phyloP scores from a whole-genome alignment of 2,797 vertebrate genomes.

The Alosa sapidissima region DNA sequence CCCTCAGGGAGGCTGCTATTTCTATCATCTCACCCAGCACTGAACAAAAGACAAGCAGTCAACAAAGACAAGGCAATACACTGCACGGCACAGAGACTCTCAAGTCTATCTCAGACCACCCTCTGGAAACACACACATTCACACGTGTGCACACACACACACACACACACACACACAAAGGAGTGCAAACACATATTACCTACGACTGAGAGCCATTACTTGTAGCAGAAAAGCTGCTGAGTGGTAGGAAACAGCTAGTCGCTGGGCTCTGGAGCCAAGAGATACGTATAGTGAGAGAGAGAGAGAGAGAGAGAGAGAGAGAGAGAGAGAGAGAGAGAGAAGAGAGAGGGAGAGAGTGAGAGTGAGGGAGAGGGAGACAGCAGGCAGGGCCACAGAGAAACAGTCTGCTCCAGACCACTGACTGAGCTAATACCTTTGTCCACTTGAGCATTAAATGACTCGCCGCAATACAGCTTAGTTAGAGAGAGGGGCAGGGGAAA shows the following conservation, averaged over 20 bases:
- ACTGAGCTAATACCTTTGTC: slow-evolving; percentile 84
- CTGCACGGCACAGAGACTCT: neutral
- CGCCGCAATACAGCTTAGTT: slow-evolving; percentile 82
- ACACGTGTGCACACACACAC: slow-evolving; percentile 29
- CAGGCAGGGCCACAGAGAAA: slow-evolving; percentile 71
- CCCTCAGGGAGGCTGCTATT: slow-evolving; percentile 49
- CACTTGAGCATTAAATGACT: slow-evolving; percentile 84
- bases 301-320: slow-evolving; percentile 38
- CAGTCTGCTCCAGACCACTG: slow-evolving; percentile 77
- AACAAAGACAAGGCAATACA: slow-evolving; percentile 40
- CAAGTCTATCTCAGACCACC: neutral
- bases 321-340: slow-evolving; percentile 56
- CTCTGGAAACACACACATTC: neutral
- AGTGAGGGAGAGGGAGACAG: slow-evolving; percentile 53
- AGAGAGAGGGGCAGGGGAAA: slow-evolving; percentile 65
- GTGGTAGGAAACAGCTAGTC: slow-evolving; percentile 65
- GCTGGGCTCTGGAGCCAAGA: slow-evolving; percentile 53
- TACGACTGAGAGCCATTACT: slow-evolving; percentile 49
- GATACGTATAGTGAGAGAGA: slow-evolving; percentile 48
- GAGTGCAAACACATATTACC: slow-evolving; percentile 41
- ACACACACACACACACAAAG: slow-evolving; percentile 28
- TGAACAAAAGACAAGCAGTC: slow-evolving; percentile 50
- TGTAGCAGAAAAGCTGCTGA: slow-evolving; percentile 51
- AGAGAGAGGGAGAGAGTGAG: slow-evolving; percentile 47
- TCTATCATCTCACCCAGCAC: slow-evolving; percentile 44